Evolutionary conservation across 2,888 invertebrate species (phyloP).

Genomic region (Caenorhabditis sp.): DNA sequence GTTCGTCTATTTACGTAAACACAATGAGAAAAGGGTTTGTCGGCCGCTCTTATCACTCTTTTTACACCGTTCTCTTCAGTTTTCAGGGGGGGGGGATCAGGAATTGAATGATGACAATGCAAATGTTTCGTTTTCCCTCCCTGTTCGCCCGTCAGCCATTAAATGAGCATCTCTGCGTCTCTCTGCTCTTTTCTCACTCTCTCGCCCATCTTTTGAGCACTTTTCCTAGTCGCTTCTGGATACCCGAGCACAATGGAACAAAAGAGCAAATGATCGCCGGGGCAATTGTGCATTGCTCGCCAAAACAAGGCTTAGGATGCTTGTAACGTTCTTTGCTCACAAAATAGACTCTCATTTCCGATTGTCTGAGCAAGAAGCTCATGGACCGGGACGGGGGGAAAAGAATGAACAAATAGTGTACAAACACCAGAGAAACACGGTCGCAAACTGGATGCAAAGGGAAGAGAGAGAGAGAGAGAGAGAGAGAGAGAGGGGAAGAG

Average conservation of each 20-base stretch:
- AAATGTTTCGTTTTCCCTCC: too few relatives aligned
- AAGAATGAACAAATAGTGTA: conserved; percentile 6
- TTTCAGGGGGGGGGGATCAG: too few relatives aligned
- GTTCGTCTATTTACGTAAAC: too few relatives aligned
- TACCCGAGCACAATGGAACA: conserved; percentile 11
- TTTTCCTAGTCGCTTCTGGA: not conserved
- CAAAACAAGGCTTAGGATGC: not conserved
- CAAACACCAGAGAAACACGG: conserved; percentile 42
- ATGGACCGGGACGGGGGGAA: not conserved
- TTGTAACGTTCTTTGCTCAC: conserved; percentile 5
- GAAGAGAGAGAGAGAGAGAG: not conserved
- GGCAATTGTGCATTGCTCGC: conserved; percentile 16
- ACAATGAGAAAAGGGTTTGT: too few relatives aligned
- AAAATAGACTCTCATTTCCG: conserved; percentile 6
- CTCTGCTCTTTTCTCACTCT: not conserved
- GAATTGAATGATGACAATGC: too few relatives aligned
- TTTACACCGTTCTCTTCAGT: too few relatives aligned
- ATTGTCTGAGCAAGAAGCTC: not conserved
- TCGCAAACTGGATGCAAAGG: not conserved
- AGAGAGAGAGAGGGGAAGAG: not conserved
- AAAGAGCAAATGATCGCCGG: conserved; percentile 12
- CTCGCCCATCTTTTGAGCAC: not conserved
- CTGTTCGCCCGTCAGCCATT: too few relatives aligned
- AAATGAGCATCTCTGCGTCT: conserved; percentile 6
- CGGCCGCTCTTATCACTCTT: too few relatives aligned